phyloP scores from a whole-genome alignment of 2,113 vertebrate genomes.

The Neolamprologus sp. region DNA sequence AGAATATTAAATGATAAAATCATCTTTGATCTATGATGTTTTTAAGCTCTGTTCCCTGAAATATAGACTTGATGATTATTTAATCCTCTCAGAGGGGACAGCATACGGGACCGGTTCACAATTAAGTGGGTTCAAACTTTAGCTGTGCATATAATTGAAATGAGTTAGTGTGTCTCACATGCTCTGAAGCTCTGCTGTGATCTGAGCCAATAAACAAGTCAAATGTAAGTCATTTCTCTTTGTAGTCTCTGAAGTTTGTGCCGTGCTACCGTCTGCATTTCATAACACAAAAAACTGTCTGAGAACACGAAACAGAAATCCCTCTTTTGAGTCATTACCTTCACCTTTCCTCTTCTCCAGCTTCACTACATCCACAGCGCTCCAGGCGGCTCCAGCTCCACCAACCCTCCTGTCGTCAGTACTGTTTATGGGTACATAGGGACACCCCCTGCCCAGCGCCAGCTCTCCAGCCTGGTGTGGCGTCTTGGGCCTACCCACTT shows the following conservation, averaged over 20 bases:
- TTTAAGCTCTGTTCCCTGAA: background rate
- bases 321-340: background rate
- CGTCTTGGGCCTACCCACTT: slow-evolving; percentile 92
- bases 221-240: background rate
- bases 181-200: background rate
- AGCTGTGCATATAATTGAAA: background rate
- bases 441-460: slow-evolving; percentile 89
- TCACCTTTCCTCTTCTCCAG: slow-evolving; percentile 46
- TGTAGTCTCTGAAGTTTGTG: background rate
- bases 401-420: slow-evolving; percentile 91
- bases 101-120: background rate
- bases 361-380: slow-evolving; percentile 93
- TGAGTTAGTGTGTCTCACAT: background rate
- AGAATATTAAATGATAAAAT: background rate
- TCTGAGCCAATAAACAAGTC: background rate
- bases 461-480: slow-evolving; percentile 88
- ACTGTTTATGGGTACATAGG: slow-evolving; percentile 90
- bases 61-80: fast-evolving
- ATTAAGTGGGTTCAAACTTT: background rate
- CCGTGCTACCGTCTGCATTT: fast-evolving
- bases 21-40: background rate
- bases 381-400: slow-evolving; percentile 87
- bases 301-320: background rate
- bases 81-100: background rate
- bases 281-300: background rate